Evolutionary conservation across 2,113 vertebrate species (phyloP).

Genomic region (Paralichthys olivaceus): DNA sequence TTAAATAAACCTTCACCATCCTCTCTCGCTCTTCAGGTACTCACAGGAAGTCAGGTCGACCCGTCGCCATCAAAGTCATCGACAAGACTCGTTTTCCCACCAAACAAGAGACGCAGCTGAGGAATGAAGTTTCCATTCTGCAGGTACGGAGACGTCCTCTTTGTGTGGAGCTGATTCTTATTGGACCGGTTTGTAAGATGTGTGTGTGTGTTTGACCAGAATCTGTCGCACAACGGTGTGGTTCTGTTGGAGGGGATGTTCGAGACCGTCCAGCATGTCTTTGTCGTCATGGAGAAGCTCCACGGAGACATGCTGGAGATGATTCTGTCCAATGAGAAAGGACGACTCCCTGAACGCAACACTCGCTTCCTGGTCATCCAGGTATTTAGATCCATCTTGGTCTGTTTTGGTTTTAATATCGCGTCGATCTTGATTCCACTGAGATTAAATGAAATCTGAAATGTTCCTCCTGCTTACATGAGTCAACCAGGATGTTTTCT

Average conservation of each 20-base stretch:
- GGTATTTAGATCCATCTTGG: too few species aligned
- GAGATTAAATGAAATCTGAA: too few species aligned
- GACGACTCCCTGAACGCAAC: constrained; percentile 82
- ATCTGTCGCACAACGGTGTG: constrained; percentile 78
- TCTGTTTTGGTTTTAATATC: too few species aligned
- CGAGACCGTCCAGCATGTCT: constrained; percentile 76
- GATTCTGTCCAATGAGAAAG: constrained; percentile 83
- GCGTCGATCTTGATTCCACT: too few species aligned
- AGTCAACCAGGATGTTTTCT: neutral
- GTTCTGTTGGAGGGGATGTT: constrained; percentile 81
- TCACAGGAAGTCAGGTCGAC: constrained; percentile 84
- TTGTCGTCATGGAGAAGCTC: constrained; percentile 85
- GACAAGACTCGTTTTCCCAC: constrained; percentile 88
- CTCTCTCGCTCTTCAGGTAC: constrained; percentile 74
- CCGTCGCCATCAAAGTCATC: constrained; percentile 88
- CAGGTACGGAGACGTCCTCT: constrained; percentile 74
- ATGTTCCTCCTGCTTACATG: too few species aligned
- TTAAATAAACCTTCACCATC: neutral
- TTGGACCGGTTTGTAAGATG: neutral
- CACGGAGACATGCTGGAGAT: constrained; percentile 86
- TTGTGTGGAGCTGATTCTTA: neutral
- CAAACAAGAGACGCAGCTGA: constrained; percentile 86
- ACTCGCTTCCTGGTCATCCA: constrained; percentile 82
- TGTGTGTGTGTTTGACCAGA: constrained; percentile 54
- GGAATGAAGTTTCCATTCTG: constrained; percentile 87